Evolutionary conservation across 2,888 invertebrate species (phyloP).

Genomic region (Caenorhabditis sp.): DNA sequence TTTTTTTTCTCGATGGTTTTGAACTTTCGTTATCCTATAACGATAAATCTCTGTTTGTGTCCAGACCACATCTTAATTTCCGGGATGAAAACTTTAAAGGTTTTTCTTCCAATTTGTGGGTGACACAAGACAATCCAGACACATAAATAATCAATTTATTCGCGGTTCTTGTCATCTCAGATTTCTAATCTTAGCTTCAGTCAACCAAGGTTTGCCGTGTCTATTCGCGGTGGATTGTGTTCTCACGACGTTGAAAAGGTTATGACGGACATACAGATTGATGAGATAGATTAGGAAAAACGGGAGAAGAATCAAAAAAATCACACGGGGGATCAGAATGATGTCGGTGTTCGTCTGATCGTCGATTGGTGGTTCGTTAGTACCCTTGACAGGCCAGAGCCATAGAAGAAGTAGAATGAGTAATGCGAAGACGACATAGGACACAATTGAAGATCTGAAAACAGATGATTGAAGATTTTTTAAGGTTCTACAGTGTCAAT

Average conservation of each 20-base stretch:
- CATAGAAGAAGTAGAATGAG: constrained; percentile 17
- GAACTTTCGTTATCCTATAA: no score
- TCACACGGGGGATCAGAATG: constrained; percentile 41
- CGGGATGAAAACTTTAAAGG: neutral
- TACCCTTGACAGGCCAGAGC: constrained; percentile 47
- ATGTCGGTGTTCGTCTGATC: constrained; percentile 34
- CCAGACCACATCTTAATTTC: no score
- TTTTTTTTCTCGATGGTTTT: no score
- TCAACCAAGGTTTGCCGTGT: constrained; percentile 40
- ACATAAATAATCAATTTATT: constrained; percentile 43
- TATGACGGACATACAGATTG: constrained; percentile 36
- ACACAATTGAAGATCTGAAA: constrained; percentile 48
- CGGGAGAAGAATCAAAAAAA: constrained; percentile 34
- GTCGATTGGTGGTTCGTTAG: constrained; percentile 25
- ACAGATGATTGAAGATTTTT: no score
- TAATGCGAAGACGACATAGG: constrained; percentile 13
- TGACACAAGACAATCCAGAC: constrained; percentile 2
- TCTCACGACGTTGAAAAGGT: constrained; percentile 48
- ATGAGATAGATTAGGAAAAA: constrained; percentile 40
- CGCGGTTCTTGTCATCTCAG: neutral
- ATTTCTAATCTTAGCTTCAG: constrained; percentile 29
- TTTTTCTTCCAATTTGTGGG: neutral
- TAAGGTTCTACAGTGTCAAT: no score
- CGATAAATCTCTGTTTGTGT: no score
- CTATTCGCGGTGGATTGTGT: constrained; percentile 44